Base-by-base conservation (phyloP, 1,140 invertebrate genomes). In the Danaus plexippus region DNA sequence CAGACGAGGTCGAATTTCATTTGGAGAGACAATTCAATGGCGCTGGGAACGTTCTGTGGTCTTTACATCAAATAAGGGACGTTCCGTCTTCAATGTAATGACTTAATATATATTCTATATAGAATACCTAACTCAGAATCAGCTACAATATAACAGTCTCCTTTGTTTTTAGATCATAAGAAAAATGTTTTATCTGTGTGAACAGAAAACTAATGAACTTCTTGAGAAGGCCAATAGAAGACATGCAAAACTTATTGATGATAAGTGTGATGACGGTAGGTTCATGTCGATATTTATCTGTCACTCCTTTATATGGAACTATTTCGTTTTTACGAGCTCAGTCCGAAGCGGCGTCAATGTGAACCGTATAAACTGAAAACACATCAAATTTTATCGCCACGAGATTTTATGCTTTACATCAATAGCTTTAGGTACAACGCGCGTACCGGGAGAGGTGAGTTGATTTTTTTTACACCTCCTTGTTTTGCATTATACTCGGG, bases 201-300 rank as follows among this genome's bases (percentile, higher is more conserved):
- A 32, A 32, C 22, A 6, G 2, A 32, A 32, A 32, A 32, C 4
- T 32, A 32, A 32, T 32, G 22, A 32, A 32, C 5, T 32, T 32
- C 22, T 32, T 32, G 22, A 32, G 22, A 32, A 32, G 22, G 63
- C 52, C 68, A 59, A 11, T 51, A 11, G 9, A 12, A 40, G 1
- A 53, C 49, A 61, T n/a, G 48, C 52, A 43, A 46, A 59, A 57
- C 54, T 59, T 40, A 42, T 47, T 13, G 59, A 44, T 65, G 47
- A 67, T 75, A 54, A 57, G 64, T 68, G 58, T 55, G 43, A 75
- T 71, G 68, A 71, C 67, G 72, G 66, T 77, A 73, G 75, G 66
- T 70, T 73, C 76, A 74, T 78, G 71, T 66, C 67, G 68, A 75
- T 75, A 82, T 80, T 78, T 75, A 75, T 80, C 75, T 71, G 66